Evolutionary conservation across 2,797 vertebrate species (phyloP).

Genomic region (Pangasius djambal): DNA sequence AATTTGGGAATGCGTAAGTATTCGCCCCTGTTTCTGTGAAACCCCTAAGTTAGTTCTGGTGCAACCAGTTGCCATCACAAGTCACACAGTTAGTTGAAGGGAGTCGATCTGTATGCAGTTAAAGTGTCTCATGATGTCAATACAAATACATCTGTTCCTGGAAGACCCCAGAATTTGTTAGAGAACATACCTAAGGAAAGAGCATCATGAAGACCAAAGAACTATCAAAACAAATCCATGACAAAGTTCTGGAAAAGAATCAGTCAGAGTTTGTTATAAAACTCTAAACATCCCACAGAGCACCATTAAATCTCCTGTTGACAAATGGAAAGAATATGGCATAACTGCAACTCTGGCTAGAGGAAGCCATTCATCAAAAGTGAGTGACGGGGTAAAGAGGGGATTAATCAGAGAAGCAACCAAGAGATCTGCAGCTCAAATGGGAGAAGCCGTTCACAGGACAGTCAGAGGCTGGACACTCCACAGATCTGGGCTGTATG

Average conservation of each 20-base stretch:
- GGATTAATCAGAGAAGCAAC: neutral
- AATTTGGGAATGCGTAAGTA: neutral
- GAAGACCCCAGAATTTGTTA: neutral
- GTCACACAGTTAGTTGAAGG: neutral
- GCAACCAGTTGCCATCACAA: neutral
- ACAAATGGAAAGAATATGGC: neutral
- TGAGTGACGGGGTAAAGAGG: neutral
- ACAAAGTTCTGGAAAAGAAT: neutral
- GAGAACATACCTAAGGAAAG: neutral
- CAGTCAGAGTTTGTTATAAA: neutral
- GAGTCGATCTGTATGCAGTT: neutral
- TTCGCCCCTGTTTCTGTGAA: neutral
- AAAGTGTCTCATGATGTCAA: neutral
- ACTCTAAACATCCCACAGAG: neutral
- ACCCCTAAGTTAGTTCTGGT: neutral
- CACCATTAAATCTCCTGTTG: neutral
- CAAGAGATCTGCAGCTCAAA: neutral
- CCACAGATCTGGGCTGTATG: neutral
- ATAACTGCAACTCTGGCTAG: neutral
- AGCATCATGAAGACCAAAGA: neutral
- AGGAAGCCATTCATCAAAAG: neutral
- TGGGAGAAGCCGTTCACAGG: neutral
- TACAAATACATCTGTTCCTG: neutral
- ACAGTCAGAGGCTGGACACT: neutral
- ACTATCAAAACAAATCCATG: neutral